These are phyloP conservation scores for Alca torda DNA, from an alignment of 2,797 vertebrate species.

Conservation along the genomic window DNA sequence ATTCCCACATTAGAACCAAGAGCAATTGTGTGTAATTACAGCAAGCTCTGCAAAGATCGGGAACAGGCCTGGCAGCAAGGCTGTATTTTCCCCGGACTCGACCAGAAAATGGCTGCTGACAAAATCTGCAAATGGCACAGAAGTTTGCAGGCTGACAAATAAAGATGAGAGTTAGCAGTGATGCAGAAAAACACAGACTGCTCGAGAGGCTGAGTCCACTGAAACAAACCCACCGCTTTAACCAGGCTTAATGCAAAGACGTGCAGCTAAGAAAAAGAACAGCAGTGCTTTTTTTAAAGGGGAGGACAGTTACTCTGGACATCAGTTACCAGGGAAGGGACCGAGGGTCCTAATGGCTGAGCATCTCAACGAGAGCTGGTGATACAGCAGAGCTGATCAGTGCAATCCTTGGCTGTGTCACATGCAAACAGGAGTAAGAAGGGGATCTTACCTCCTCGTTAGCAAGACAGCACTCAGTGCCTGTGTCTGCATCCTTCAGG, in stretches of 20 bases:
- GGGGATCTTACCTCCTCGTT: slow-evolving; percentile 4
- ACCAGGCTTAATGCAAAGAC: neutral
- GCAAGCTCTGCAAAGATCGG: neutral
- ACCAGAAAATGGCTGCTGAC: neutral
- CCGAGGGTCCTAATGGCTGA: neutral
- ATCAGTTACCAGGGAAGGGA: neutral
- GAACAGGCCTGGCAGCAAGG: neutral
- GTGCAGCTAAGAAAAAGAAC: neutral
- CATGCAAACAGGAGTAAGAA: neutral
- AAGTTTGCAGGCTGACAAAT: neutral
- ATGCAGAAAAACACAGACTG: neutral
- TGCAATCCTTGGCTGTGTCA: neutral
- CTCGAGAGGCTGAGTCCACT: neutral
- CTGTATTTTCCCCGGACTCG: neutral
- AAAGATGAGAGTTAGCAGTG: neutral
- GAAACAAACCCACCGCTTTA: neutral
- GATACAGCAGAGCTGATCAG: rapidly evolving
- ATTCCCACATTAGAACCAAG: neutral
- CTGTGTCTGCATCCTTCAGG: slow-evolving; percentile 26
- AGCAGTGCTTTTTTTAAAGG: neutral
- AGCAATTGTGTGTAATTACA: neutral
- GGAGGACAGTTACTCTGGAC: neutral
- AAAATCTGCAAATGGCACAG: neutral
- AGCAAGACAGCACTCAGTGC: neutral
- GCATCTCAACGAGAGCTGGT: rapidly evolving